A percentile compares a stretch with the other conserved stretches of the same genome.
Evolutionary conservation across 2,888 invertebrate species (phyloP).

Genomic region (Smittia sp.): DNA sequence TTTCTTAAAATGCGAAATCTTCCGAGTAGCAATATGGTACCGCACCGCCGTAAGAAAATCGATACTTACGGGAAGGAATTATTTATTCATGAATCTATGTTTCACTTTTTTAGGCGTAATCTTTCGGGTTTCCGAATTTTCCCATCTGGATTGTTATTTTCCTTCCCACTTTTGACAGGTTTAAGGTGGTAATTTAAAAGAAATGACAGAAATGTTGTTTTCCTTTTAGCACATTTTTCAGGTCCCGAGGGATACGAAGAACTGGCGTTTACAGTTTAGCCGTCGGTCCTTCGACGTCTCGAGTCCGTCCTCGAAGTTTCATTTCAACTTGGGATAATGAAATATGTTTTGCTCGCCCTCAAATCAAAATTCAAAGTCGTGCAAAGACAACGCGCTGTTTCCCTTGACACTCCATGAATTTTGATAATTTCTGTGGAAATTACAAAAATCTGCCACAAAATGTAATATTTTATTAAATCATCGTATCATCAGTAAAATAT

Average conservation of each 20-base stretch:
- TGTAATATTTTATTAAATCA: constrained; percentile 38
- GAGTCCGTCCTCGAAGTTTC: too few relatives aligned
- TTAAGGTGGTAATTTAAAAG: constrained; percentile 24
- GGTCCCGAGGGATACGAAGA: too few relatives aligned
- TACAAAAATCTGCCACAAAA: constrained; percentile 25
- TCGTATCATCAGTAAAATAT: constrained; percentile 38
- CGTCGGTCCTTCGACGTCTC: too few relatives aligned
- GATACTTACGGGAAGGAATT: constrained; percentile 40
- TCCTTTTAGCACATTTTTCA: background rate
- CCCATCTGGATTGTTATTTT: constrained; percentile 39
- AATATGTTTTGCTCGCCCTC: too few relatives aligned
- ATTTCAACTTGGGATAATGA: too few relatives aligned
- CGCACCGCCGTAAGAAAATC: constrained; percentile 27
- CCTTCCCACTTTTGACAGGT: constrained; percentile 31
- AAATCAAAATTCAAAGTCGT: too few relatives aligned
- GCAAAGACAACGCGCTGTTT: too few relatives aligned
- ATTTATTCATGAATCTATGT: constrained; percentile 40
- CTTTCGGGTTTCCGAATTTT: constrained; percentile 31
- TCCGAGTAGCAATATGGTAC: constrained; percentile 29
- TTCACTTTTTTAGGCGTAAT: constrained; percentile 24
- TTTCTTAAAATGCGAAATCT: constrained; percentile 35
- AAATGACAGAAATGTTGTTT: constrained; percentile 9
- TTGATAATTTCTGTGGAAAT: background rate
- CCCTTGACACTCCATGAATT: too few relatives aligned
- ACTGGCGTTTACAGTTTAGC: too few relatives aligned